phyloP scores from a whole-genome alignment of 1,140 invertebrate species.

The Lucilia sericata region DNA sequence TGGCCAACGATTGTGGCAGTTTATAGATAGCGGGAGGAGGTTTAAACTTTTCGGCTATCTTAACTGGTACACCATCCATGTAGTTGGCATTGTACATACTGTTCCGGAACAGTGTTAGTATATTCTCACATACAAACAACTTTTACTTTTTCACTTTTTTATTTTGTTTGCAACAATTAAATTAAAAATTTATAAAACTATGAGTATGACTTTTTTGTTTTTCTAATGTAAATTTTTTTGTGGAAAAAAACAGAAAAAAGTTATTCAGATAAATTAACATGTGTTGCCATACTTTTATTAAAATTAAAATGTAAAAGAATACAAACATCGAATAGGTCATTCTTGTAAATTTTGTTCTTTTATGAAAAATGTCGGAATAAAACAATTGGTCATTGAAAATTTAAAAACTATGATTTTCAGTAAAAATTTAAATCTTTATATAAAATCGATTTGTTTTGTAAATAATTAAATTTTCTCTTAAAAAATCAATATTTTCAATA shows the following conservation, averaged over 20 bases:
- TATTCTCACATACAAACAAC: neutral
- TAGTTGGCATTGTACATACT: conserved; percentile 56
- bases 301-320: neutral
- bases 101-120: neutral
- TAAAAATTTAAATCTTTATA: too few species aligned
- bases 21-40: conserved; percentile 77
- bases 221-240: neutral
- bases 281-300: neutral
- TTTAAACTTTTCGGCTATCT: conserved; percentile 87
- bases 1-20: conserved; percentile 75
- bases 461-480: too few species aligned
- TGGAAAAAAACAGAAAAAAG: neutral
- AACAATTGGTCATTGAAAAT: too few species aligned
- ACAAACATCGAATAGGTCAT: too few species aligned
- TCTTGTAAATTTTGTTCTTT: too few species aligned
- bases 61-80: conserved; percentile 86
- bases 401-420: too few species aligned
- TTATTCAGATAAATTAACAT: neutral
- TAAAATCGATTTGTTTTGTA: too few species aligned
- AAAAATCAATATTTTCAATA: too few species aligned
- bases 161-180: neutral
- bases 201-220: neutral
- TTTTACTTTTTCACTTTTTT: neutral
- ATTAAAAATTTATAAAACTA: neutral
- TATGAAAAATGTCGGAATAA: too few species aligned